phyloP scores from a whole-genome alignment of 2,888 invertebrate species.

The Eristalis intricaria region DNA sequence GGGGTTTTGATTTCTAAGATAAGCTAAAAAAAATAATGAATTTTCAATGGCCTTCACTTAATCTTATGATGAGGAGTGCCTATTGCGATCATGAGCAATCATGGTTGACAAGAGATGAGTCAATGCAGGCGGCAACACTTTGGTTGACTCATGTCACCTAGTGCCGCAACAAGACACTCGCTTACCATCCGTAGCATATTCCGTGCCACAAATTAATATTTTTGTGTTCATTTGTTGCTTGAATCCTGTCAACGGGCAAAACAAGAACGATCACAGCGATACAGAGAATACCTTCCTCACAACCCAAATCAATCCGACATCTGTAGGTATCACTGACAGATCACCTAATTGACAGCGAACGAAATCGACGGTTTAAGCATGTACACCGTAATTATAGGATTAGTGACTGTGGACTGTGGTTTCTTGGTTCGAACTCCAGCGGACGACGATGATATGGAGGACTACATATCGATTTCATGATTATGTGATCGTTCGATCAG shows the following conservation, averaged over 20 bases:
- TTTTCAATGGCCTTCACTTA: too few relatives aligned
- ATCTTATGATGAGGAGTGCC: neutral
- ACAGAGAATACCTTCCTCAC: conserved; percentile 49
- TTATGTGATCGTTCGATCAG: conserved; percentile 69
- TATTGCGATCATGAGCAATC: neutral
- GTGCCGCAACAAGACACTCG: conserved; percentile 51
- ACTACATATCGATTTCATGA: conserved; percentile 68
- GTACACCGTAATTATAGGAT: conserved; percentile 70
- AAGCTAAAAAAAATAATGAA: too few relatives aligned
- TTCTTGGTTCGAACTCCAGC: neutral
- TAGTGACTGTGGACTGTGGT: conserved; percentile 58
- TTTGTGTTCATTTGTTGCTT: conserved; percentile 46
- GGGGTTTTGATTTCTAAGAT: neutral
- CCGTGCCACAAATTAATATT: conserved; percentile 51
- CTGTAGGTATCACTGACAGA: conserved; percentile 65
- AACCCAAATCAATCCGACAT: conserved; percentile 70
- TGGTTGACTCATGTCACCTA: conserved; percentile 42
- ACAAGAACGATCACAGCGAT: conserved; percentile 14
- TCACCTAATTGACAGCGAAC: conserved; percentile 71
- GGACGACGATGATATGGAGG: conserved; percentile 31
- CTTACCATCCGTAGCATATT: neutral
- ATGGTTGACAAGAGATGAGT: neutral
- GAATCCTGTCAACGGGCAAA: conserved; percentile 54
- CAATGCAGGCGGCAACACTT: conserved; percentile 2
- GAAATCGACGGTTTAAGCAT: conserved; percentile 71